These are phyloP conservation scores for Zhuqinia jingwanae DNA, from an alignment of 2,888 invertebrate genomes.

Conservation along the genomic window DNA sequence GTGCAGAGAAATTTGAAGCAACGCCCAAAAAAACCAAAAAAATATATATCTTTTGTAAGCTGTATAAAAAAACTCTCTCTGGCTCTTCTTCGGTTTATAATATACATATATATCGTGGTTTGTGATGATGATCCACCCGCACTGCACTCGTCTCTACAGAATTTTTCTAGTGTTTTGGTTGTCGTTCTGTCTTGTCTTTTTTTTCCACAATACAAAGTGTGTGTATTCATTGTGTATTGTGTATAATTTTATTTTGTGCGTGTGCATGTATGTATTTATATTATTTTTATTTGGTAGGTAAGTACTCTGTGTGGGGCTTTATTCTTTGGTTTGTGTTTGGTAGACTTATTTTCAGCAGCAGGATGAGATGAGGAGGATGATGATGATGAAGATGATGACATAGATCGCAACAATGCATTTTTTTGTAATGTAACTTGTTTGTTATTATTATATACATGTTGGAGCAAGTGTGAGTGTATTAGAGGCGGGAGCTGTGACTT, in stretches of 20 bases:
- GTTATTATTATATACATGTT: no score
- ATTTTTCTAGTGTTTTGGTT: conserved; percentile 14
- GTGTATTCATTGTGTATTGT: neutral
- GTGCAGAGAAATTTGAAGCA: conserved; percentile 63
- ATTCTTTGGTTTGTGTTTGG: neutral
- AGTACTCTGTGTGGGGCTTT: no score
- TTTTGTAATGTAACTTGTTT: conserved; percentile 20
- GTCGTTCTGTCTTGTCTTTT: neutral
- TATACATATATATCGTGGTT: no score
- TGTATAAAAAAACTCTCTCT: no score
- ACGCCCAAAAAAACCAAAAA: conserved; percentile 61
- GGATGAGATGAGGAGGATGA: conserved; percentile 1
- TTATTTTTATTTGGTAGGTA: neutral
- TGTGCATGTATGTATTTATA: conserved; percentile 16
- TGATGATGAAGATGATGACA: conserved; percentile 33
- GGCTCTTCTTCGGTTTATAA: no score
- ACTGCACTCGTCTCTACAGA: neutral
- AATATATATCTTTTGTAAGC: conserved; percentile 28
- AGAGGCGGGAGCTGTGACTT: conserved; percentile 70
- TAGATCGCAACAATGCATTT: conserved; percentile 17
- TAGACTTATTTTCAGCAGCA: neutral
- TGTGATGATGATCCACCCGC: conserved; percentile 11
- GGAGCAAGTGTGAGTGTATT: conserved; percentile 31
- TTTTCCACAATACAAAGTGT: neutral
- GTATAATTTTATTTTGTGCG: conserved; percentile 20